Evolutionary conservation across 2,113 vertebrate genomes (phyloP).

Genomic region (Thamnaconus septentrionalis): DNA sequence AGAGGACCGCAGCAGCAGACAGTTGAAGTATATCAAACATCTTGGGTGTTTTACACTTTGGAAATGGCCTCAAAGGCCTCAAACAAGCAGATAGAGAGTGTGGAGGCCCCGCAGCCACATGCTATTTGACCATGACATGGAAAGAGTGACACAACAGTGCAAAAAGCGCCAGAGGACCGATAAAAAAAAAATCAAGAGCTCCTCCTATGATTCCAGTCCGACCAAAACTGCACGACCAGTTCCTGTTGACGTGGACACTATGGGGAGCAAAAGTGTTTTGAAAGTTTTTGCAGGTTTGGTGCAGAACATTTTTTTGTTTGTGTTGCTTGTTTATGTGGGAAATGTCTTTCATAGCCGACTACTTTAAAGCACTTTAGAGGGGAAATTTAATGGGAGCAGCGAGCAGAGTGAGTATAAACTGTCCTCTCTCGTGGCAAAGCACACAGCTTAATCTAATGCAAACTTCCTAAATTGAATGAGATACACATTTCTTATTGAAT

Average conservation of each 20-base stretch:
- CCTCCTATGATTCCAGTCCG: constrained; percentile 43
- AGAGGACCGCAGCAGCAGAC: constrained; percentile 9
- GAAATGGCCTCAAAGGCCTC: constrained; percentile 24
- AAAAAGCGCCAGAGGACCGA: constrained; percentile 63
- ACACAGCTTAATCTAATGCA: constrained; percentile 28
- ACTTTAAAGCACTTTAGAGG: no score
- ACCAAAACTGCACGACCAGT: constrained; percentile 13
- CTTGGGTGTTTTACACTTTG: constrained; percentile 23
- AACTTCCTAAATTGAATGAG: constrained; percentile 43
- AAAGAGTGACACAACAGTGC: constrained; percentile 69
- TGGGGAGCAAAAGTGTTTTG: constrained; percentile 1
- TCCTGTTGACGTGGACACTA: constrained; percentile 9
- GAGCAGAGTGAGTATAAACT: no score
- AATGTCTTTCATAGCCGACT: no score
- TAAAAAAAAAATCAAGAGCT: constrained; percentile 45
- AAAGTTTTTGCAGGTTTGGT: no score
- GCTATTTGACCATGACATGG: constrained; percentile 67
- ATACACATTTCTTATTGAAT: constrained; percentile 29
- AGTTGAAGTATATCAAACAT: constrained; percentile 18
- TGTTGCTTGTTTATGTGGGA: no score
- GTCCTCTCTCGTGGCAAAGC: no score
- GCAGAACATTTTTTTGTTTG: constrained; percentile 2
- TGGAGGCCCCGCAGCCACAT: constrained; percentile 44
- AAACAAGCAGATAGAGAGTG: constrained; percentile 34
- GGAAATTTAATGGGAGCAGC: no score